A percentile compares a stretch with the other conserved stretches of the same genome.
Conservation (phyloP, 2,888 invertebrate species). For the Ochlodes sylvanus region DNA sequence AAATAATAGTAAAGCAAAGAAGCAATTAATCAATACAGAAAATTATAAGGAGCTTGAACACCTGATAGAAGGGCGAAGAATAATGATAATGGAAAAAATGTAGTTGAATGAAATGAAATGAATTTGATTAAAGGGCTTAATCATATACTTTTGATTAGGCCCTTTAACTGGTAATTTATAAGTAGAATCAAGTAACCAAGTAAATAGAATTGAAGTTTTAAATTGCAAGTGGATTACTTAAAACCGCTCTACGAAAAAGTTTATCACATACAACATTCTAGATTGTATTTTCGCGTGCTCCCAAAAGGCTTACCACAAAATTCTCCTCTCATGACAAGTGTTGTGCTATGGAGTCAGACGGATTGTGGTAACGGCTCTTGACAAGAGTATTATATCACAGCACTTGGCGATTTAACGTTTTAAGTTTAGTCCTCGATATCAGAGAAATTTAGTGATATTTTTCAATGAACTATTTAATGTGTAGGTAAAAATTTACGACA, state of each 20-base stretch:
- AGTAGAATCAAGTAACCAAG: too few species aligned
- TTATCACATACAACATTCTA: not conserved
- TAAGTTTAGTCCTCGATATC: not conserved
- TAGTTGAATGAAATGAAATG: too few species aligned
- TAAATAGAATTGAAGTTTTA: not conserved
- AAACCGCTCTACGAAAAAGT: not conserved
- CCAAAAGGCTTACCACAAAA: constrained; percentile 9
- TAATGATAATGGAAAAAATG: too few species aligned
- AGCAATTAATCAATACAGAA: too few species aligned
- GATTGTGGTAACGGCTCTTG: constrained; percentile 8
- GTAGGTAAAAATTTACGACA: too few species aligned
- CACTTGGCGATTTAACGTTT: not conserved
- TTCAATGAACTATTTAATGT: too few species aligned
- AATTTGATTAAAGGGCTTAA: too few species aligned
- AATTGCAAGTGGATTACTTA: not conserved
- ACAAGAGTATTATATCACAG: constrained; percentile 8
- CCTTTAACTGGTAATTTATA: too few species aligned
- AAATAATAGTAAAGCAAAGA: too few species aligned
- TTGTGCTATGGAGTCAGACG: constrained; percentile 1
- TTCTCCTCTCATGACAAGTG: constrained; percentile 5
- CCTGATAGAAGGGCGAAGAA: too few species aligned
- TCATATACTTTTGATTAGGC: too few species aligned
- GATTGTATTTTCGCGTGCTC: constrained; percentile 8
- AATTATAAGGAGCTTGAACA: too few species aligned
- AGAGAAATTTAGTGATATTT: not conserved